Evolutionary conservation across 2,888 invertebrate species (phyloP).

Genomic region (Cetonia aurata): DNA sequence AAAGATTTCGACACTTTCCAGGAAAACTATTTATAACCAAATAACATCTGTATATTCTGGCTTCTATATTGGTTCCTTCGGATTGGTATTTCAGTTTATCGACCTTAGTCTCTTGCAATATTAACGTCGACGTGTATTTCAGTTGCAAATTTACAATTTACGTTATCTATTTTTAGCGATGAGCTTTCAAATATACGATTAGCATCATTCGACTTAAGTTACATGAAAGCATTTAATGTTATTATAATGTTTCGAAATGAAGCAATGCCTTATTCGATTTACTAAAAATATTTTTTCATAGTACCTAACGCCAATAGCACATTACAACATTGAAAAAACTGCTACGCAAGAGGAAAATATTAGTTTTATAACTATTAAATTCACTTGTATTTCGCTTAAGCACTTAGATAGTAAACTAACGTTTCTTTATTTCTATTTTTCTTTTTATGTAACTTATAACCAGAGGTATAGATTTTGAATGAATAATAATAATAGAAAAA

Average conservation of each 20-base stretch:
- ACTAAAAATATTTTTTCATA: no score
- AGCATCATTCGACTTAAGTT: no score
- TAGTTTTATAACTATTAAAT: neutral
- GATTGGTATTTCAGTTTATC: neutral
- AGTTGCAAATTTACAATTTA: neutral
- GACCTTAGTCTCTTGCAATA: neutral
- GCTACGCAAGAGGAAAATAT: no score
- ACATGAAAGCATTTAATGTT: no score
- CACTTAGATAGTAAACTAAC: slow-evolving; percentile 5
- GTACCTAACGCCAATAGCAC: no score
- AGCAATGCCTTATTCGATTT: no score
- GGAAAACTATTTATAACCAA: neutral
- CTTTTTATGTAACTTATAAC: neutral
- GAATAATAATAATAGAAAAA: no score
- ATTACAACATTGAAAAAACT: no score
- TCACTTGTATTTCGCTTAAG: slow-evolving; percentile 14
- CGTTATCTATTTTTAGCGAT: neutral
- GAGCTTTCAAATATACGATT: no score
- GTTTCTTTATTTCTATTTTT: neutral
- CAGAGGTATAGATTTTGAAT: neutral
- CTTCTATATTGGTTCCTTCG: slow-evolving; percentile 1
- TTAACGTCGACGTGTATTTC: neutral
- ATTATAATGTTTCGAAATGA: no score
- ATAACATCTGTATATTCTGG: neutral
- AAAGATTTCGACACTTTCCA: neutral